Conservation (phyloP, 2,888 invertebrate genomes). For the Shargacucullia verbasci region DNA sequence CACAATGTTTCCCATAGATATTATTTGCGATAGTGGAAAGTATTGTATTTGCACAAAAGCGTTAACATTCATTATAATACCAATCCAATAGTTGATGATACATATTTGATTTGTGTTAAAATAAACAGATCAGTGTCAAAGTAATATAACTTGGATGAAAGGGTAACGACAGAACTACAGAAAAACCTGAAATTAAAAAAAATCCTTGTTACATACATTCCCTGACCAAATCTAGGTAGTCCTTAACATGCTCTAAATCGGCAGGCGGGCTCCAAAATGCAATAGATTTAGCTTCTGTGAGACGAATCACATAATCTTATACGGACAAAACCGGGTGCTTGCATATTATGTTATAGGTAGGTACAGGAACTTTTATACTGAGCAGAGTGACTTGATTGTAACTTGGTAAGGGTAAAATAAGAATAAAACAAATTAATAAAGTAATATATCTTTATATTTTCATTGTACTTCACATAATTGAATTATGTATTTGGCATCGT, state of each 20-base stretch:
- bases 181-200: too few species aligned
- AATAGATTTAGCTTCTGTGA: conserved; percentile 43
- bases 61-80: too few species aligned
- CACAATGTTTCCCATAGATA: too few species aligned
- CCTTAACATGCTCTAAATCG: conserved; percentile 26
- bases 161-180: too few species aligned
- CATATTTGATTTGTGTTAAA: too few species aligned
- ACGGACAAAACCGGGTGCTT: conserved; percentile 10
- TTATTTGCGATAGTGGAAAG: too few species aligned
- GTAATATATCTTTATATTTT: conserved; percentile 17
- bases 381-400: too few species aligned
- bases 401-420: neutral
- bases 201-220: too few species aligned
- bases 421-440: conserved; percentile 11
- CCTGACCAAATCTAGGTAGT: neutral
- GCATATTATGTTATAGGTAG: conserved; percentile 6
- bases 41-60: too few species aligned
- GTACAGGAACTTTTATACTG: neutral
- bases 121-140: too few species aligned
- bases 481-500: conserved; percentile 42
- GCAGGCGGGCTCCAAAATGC: conserved; percentile 34
- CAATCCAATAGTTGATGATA: too few species aligned
- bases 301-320: conserved; percentile 29
- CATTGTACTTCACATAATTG: conserved; percentile 34
- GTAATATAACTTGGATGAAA: too few species aligned